These are phyloP conservation scores for Parnassius smintheus DNA, from an alignment of 2,888 invertebrate genomes.

Conservation along the genomic window DNA sequence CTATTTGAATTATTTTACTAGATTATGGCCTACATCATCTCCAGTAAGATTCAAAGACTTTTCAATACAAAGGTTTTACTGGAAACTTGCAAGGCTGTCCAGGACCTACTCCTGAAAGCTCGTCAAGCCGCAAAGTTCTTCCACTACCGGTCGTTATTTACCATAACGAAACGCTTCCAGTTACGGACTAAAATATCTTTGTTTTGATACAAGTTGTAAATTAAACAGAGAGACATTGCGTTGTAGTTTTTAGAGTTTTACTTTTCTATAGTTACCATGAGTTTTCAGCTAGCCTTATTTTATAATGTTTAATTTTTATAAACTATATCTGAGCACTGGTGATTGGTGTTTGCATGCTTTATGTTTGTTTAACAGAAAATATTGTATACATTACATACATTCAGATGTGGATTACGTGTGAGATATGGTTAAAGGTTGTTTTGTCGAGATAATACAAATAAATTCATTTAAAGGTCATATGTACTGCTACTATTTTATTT, in stretches of 20 bases:
- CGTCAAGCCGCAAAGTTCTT: constrained; percentile 28
- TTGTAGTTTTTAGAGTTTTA: constrained; percentile 58
- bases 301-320: constrained; percentile 59
- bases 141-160: constrained; percentile 28
- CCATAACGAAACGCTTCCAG: constrained; percentile 43
- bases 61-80: too few relatives aligned
- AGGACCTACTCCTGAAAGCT: constrained; percentile 20
- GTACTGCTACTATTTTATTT: too few relatives aligned
- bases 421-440: constrained; percentile 18
- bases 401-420: constrained; percentile 5
- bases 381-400: background rate
- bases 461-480: constrained; percentile 4
- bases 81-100: constrained; percentile 1
- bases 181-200: constrained; percentile 59
- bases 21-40: constrained; percentile 1
- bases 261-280: constrained; percentile 78
- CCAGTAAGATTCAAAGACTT: too few relatives aligned
- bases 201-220: constrained; percentile 36
- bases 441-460: constrained; percentile 13
- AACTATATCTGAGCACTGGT: constrained; percentile 55
- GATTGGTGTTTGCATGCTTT: constrained; percentile 62
- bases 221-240: constrained; percentile 67
- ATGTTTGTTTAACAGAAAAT: constrained; percentile 1
- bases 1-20: constrained; percentile 21
- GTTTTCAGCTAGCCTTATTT: constrained; percentile 76